Conservation (phyloP, 2,113 vertebrate genomes). For the Calidris pygmaea region DNA sequence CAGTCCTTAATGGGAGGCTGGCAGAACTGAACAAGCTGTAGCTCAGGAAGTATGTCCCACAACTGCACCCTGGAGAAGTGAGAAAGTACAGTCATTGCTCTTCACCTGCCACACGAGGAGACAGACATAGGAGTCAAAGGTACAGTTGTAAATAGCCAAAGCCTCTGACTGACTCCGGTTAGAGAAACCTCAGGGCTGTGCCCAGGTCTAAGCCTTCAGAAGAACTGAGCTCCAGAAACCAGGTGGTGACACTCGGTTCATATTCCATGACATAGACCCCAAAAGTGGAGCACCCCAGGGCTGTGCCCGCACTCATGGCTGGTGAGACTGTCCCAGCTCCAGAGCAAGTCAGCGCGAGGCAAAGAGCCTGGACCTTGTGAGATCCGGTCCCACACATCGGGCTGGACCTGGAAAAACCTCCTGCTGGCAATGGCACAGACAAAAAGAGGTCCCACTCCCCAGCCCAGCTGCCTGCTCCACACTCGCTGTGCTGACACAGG, state of each 20-base stretch:
- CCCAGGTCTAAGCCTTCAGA: not conserved
- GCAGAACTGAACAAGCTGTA: not conserved
- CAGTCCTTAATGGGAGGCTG: not conserved
- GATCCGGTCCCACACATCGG: accelerated
- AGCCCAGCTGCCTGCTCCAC: accelerated
- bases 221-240: not conserved
- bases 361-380: not conserved
- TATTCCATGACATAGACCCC: accelerated
- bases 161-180: not conserved
- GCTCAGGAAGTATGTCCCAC: not conserved
- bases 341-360: not conserved
- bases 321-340: not conserved
- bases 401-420: not conserved
- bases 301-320: accelerated
- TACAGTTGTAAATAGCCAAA: not conserved
- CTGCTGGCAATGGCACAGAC: not conserved
- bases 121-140: not conserved
- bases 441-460: not conserved
- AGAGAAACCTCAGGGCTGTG: accelerated
- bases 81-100: not conserved
- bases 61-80: not conserved
- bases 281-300: not conserved
- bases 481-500: not conserved
- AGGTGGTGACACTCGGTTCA: accelerated
- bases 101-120: not conserved